phyloP scores from a whole-genome alignment of 2,888 invertebrate genomes.

The Chalcis sispes region DNA sequence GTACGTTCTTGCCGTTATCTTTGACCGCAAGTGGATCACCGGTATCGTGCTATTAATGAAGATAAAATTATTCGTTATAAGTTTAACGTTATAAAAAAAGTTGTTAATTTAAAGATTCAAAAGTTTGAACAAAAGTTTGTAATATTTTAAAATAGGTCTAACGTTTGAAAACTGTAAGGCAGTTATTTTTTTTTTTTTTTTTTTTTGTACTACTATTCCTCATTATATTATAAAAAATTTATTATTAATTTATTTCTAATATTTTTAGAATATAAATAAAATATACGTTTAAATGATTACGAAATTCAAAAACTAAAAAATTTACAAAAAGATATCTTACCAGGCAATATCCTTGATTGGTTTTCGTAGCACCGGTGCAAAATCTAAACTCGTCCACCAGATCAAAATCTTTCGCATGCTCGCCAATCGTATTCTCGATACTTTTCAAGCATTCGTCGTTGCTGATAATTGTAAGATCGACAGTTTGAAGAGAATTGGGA shows the following conservation, averaged over 20 bases:
- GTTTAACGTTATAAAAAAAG: not conserved
- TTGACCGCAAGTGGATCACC: constrained; percentile 78
- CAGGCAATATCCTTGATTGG: constrained; percentile 37
- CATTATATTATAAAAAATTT: no score
- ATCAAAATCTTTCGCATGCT: constrained; percentile 33
- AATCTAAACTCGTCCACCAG: constrained; percentile 63
- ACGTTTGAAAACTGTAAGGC: no score
- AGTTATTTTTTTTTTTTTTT: no score
- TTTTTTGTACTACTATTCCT: no score
- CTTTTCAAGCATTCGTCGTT: constrained; percentile 61
- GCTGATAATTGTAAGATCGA: constrained; percentile 65
- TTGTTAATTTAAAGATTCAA: not conserved
- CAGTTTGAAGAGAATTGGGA: constrained; percentile 69
- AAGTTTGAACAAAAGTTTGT: not conserved
- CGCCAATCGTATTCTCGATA: constrained; percentile 59
- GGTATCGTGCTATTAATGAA: constrained; percentile 76
- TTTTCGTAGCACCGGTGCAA: constrained; percentile 63
- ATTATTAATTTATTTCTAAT: no score
- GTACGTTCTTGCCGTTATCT: constrained; percentile 80
- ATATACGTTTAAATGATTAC: no score
- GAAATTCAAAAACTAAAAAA: no score
- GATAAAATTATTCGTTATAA: not conserved
- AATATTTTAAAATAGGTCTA: no score
- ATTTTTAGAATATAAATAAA: no score
- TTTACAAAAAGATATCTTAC: constrained; percentile 5